Evolutionary conservation across 2,888 invertebrate genomes (phyloP).

Genomic region (Agonopterix arenella): DNA sequence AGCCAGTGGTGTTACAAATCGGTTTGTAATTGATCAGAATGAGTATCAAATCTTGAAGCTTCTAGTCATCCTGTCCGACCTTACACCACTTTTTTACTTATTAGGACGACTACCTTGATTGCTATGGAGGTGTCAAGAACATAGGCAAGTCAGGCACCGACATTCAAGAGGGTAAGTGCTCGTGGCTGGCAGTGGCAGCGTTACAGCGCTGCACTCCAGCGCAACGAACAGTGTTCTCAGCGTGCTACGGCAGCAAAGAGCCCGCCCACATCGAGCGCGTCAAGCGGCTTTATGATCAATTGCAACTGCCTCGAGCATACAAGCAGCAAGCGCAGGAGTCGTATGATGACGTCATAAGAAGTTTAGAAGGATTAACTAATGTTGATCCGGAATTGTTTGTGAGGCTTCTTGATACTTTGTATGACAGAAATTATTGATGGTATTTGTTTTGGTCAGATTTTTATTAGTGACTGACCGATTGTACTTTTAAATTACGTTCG

Average conservation of each 20-base stretch:
- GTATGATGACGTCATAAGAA: neutral
- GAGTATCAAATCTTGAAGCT: too few species aligned
- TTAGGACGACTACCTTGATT: conserved; percentile 89
- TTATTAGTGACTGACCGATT: too few species aligned
- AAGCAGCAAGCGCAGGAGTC: conserved; percentile 68
- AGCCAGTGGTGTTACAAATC: too few species aligned
- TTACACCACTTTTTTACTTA: conserved; percentile 8
- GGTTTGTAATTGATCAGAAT: too few species aligned
- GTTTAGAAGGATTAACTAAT: conserved; percentile 21
- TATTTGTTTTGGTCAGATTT: too few species aligned
- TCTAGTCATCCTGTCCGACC: neutral
- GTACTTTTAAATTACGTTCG: too few species aligned
- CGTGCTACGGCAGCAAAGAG: conserved; percentile 84
- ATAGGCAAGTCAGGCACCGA: conserved; percentile 41
- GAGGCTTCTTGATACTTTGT: conserved; percentile 79
- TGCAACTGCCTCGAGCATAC: conserved; percentile 83
- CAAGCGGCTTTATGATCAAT: conserved; percentile 67
- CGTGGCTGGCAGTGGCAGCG: conserved; percentile 91
- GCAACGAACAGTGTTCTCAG: conserved; percentile 81
- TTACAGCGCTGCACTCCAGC: conserved; percentile 80
- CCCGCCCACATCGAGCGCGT: conserved; percentile 76
- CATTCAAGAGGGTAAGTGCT: conserved; percentile 89
- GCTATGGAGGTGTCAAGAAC: conserved; percentile 77
- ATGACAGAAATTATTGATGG: too few species aligned
- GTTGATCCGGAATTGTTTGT: conserved; percentile 79